A percentile compares a stretch with the other conserved stretches of the same genome.
phyloP scores from a whole-genome alignment of 1,140 invertebrate genomes.

The Cydia amplana region DNA sequence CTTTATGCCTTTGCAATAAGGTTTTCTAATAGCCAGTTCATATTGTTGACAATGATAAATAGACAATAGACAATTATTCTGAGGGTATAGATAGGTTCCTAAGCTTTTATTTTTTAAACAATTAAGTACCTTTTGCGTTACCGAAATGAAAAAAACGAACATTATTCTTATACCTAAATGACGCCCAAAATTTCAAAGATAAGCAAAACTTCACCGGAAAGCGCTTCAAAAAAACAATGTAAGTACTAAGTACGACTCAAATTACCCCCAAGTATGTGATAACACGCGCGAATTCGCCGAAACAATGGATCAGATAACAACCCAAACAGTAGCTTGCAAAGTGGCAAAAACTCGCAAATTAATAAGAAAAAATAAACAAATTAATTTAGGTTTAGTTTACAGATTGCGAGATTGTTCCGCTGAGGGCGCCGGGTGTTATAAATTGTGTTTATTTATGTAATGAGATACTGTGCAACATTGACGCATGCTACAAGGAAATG shows the following conservation, averaged over 20 bases:
- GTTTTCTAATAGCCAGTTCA: too few species aligned
- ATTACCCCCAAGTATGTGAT: slow-evolving; percentile 5
- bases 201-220: not conserved
- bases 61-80: too few species aligned
- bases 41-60: too few species aligned
- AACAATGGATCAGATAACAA: slow-evolving; percentile 7
- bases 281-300: slow-evolving; percentile 24
- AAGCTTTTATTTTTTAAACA: too few species aligned
- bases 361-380: slow-evolving; percentile 29
- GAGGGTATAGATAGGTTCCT: too few species aligned
- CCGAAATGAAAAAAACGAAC: too few species aligned
- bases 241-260: not conserved
- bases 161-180: too few species aligned
- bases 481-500: not conserved
- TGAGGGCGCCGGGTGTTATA: not conserved
- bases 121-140: too few species aligned
- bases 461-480: slow-evolving; percentile 14
- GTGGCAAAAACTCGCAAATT: slow-evolving; percentile 29
- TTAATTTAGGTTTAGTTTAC: slow-evolving; percentile 26
- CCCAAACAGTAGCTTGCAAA: slow-evolving; percentile 24
- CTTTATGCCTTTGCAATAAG: too few species aligned
- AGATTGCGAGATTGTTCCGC: slow-evolving; percentile 21
- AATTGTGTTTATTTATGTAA: slow-evolving; percentile 14
- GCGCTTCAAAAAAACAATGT: slow-evolving; percentile 13
- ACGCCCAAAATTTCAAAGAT: not conserved